Conservation (phyloP, 2,888 invertebrate species). For the Anagyrus pseudococci region DNA sequence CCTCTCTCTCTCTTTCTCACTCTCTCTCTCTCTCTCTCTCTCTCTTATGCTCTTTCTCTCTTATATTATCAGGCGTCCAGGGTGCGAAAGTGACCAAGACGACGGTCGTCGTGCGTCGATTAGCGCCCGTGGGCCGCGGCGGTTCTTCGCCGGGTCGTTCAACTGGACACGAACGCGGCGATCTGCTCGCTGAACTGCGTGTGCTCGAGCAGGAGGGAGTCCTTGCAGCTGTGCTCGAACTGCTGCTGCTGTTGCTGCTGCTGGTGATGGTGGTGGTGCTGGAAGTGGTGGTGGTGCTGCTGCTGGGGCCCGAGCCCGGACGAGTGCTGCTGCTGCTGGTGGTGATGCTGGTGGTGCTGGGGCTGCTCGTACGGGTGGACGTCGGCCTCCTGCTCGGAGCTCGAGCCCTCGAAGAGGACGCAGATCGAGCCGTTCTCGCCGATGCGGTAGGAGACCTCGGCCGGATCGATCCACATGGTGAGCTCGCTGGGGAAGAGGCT, state of each 20-base stretch:
- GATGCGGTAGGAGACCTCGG: slow-evolving; percentile 73
- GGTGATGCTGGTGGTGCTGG: slow-evolving; percentile 30
- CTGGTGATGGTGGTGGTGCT: slow-evolving; percentile 31
- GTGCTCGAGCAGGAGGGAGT: slow-evolving; percentile 57
- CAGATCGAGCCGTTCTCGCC: slow-evolving; percentile 72
- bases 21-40: too few relatives aligned
- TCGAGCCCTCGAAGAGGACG: slow-evolving; percentile 63
- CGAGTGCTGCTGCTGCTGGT: slow-evolving; percentile 21
- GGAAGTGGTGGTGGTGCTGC: slow-evolving; percentile 6
- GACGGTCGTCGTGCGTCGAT: too few relatives aligned
- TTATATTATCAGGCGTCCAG: too few relatives aligned
- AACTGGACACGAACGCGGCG: slow-evolving; percentile 58
- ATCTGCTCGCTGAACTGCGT: slow-evolving; percentile 59
- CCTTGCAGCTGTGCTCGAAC: slow-evolving; percentile 59
- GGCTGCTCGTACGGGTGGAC: slow-evolving; percentile 5
- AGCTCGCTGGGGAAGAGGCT: slow-evolving; percentile 71
- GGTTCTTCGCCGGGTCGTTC: neutral
- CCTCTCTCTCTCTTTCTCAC: too few relatives aligned
- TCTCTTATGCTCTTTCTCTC: too few relatives aligned
- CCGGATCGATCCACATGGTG: slow-evolving; percentile 80
- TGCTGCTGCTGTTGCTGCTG: slow-evolving; percentile 41
- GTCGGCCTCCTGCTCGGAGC: neutral
- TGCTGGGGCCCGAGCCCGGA: too few relatives aligned
- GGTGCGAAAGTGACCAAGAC: too few relatives aligned
- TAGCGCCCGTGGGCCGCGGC: neutral